phyloP scores from a whole-genome alignment of 2,888 invertebrate genomes.

The Selenia dentaria region DNA sequence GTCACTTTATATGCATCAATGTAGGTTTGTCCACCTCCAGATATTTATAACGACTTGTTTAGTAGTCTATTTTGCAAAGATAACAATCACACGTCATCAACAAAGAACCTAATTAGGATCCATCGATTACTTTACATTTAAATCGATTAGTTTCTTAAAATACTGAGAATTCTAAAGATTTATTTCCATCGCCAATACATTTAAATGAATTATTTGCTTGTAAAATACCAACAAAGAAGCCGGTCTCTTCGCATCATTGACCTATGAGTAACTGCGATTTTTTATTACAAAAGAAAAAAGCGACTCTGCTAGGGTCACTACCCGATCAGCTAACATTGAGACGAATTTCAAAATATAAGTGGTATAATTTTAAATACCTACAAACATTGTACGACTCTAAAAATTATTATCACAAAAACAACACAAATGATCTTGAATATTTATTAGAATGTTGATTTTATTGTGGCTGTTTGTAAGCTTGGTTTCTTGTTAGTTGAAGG shows the following conservation, averaged over 20 bases:
- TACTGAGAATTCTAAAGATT: constrained; percentile 40
- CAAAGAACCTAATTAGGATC: neutral
- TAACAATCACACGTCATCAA: neutral
- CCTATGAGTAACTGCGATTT: constrained; percentile 65
- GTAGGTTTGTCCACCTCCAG: no score
- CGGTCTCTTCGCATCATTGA: constrained; percentile 64
- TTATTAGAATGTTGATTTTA: no score
- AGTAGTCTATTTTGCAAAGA: neutral
- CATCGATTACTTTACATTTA: neutral
- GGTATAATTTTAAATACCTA: constrained; percentile 17
- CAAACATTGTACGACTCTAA: no score
- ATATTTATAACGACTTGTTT: no score
- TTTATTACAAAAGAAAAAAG: constrained; percentile 29
- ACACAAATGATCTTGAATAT: no score
- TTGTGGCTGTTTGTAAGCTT: no score
- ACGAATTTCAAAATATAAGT: constrained; percentile 25
- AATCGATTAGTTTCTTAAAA: constrained; percentile 7
- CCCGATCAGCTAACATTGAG: constrained; percentile 34
- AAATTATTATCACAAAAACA: neutral
- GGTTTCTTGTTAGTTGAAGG: no score
- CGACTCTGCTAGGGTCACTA: constrained; percentile 33
- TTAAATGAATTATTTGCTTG: constrained; percentile 40
- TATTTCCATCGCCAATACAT: constrained; percentile 42
- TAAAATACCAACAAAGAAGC: constrained; percentile 47
- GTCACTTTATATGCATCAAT: no score